These are phyloP conservation scores for Spinibarbus caldwelli DNA, from an alignment of 2,797 vertebrate genomes.

Conservation along the genomic window DNA sequence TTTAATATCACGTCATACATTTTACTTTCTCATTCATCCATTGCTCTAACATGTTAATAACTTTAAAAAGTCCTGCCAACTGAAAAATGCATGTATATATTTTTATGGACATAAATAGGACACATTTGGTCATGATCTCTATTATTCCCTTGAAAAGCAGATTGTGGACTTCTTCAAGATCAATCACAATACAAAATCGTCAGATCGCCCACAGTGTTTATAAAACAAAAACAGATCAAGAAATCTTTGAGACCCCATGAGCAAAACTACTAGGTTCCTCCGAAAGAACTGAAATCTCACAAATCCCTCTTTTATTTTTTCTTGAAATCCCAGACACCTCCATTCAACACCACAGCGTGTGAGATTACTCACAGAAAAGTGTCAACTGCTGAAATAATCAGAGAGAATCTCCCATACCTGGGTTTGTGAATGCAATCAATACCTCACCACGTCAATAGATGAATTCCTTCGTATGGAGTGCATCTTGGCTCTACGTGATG, in stretches of 20 bases:
- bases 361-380: slow-evolving; percentile 18
- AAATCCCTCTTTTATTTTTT: not conserved
- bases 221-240: not conserved
- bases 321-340: not conserved
- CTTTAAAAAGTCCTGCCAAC: not conserved
- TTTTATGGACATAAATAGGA: not conserved
- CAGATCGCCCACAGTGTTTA: not conserved
- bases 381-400: slow-evolving; percentile 3
- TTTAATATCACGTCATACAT: not conserved
- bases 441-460: not conserved
- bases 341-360: slow-evolving; percentile 9
- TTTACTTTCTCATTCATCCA: not conserved
- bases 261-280: not conserved
- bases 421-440: slow-evolving; percentile 25
- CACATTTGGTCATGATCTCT: not conserved
- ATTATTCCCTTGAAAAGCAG: not conserved
- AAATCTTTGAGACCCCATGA: not conserved
- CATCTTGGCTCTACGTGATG: not conserved
- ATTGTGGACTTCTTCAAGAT: too few relatives aligned
- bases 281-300: not conserved
- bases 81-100: not conserved
- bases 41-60: not conserved
- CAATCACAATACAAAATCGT: not conserved
- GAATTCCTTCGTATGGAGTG: slow-evolving; percentile 5
- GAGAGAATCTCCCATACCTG: slow-evolving; percentile 8